phyloP scores from a whole-genome alignment of 2,113 vertebrate species.

The Diadophis punctatus region DNA sequence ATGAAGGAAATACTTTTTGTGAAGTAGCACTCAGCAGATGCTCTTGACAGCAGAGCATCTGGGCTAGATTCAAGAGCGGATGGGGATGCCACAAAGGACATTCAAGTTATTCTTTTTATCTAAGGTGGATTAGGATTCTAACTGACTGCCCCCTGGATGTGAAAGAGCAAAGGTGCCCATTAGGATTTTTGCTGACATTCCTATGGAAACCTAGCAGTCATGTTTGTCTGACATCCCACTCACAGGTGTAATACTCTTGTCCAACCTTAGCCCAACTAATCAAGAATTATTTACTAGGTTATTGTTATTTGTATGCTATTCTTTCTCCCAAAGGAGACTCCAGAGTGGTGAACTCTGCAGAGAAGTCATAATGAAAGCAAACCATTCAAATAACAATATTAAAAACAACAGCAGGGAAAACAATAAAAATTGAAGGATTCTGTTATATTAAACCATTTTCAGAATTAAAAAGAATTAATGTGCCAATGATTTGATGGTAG shows the following conservation, averaged over 20 bases:
- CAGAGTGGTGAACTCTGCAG: neutral
- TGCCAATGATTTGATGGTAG: neutral
- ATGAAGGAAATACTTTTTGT: neutral
- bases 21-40: neutral
- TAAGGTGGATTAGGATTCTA: neutral
- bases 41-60: neutral
- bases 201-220: neutral
- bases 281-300: neutral
- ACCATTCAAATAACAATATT: neutral
- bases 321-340: neutral
- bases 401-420: neutral
- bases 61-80: constrained; percentile 1
- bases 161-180: neutral
- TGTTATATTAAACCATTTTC: neutral
- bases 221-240: neutral
- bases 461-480: neutral
- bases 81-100: neutral
- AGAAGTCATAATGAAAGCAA: neutral
- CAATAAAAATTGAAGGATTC: neutral
- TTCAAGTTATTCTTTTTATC: constrained; percentile 3
- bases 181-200: neutral
- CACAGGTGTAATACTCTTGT: neutral
- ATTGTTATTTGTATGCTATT: neutral
- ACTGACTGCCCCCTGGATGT: neutral
- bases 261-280: neutral